phyloP scores from a whole-genome alignment of 1,140 invertebrate species.

The Gonatopus flavifemur region DNA sequence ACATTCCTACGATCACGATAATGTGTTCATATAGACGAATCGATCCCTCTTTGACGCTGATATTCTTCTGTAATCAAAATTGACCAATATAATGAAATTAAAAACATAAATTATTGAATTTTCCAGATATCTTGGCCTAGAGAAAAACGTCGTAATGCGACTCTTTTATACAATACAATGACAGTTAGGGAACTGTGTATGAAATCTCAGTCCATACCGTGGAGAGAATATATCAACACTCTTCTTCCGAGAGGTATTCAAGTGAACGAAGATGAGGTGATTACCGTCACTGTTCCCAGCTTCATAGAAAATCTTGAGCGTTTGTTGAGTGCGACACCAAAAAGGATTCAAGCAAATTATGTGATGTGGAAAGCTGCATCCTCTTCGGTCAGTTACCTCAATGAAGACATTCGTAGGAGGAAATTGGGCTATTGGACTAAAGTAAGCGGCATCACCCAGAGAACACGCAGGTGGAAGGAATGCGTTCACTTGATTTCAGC shows the following conservation, averaged over 20 bases:
- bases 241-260: slow-evolving; percentile 65
- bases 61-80: too few relatives aligned
- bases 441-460: slow-evolving; percentile 73
- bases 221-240: slow-evolving; percentile 80
- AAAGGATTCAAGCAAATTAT: slow-evolving; percentile 71
- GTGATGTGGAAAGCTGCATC: slow-evolving; percentile 69
- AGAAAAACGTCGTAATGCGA: slow-evolving; percentile 89
- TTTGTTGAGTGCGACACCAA: slow-evolving; percentile 61
- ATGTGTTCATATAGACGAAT: slow-evolving; percentile 54
- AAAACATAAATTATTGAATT: too few relatives aligned
- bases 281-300: slow-evolving; percentile 79
- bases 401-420: slow-evolving; percentile 69
- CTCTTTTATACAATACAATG: slow-evolving; percentile 89
- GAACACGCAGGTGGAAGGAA: slow-evolving; percentile 82
- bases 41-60: neutral
- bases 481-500: slow-evolving; percentile 73
- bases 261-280: slow-evolving; percentile 70
- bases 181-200: slow-evolving; percentile 73
- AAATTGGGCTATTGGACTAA: slow-evolving; percentile 75
- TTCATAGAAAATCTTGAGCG: slow-evolving; percentile 72
- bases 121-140: slow-evolving; percentile 86
- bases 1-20: slow-evolving; percentile 43
- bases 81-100: too few relatives aligned
- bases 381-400: slow-evolving; percentile 74
- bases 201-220: slow-evolving; percentile 76